Conservation (phyloP, 2,113 vertebrate genomes). For the Tragelaphus buxtoni region DNA sequence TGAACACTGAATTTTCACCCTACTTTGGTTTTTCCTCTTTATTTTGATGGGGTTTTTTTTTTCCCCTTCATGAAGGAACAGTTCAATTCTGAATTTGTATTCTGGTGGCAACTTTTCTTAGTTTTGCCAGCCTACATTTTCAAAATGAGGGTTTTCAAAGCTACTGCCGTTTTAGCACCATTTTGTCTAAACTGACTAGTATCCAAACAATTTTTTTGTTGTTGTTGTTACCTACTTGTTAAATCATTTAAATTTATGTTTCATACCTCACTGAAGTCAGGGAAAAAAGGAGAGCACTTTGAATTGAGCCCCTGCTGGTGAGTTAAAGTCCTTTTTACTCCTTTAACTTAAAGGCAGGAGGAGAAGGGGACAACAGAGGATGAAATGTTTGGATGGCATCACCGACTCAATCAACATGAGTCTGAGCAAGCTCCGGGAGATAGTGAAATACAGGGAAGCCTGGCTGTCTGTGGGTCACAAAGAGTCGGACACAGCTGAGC, state of each 20-base stretch:
- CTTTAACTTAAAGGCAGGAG: background rate
- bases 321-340: background rate
- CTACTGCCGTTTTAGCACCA: background rate
- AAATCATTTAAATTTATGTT: background rate
- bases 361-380: background rate
- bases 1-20: background rate
- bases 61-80: background rate
- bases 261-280: background rate
- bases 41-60: background rate
- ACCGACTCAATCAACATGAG: background rate
- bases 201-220: background rate
- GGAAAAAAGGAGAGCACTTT: background rate
- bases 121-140: background rate
- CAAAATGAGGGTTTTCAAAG: background rate
- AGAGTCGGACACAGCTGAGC: background rate
- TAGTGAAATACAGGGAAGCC: background rate
- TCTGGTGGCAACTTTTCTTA: background rate
- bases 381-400: background rate
- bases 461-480: rapidly evolving
- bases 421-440: background rate
- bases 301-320: too few species aligned
- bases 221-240: background rate
- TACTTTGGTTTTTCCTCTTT: background rate
- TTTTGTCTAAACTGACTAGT: background rate
- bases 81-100: background rate